phyloP scores from a whole-genome alignment of 2,113 vertebrate genomes.

The Thinocorus orbignyianus region DNA sequence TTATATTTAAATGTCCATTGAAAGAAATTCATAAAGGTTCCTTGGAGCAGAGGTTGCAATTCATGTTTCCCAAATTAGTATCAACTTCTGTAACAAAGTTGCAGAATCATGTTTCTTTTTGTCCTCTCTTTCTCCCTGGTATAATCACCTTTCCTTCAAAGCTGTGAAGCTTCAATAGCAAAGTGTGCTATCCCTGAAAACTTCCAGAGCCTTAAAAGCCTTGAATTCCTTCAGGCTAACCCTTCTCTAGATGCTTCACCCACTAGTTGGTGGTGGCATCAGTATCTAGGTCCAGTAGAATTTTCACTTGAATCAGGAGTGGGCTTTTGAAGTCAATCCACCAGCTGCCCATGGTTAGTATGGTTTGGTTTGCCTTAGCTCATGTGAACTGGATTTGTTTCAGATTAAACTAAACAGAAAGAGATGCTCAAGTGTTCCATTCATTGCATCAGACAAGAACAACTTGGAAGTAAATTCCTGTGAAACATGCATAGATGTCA shows the following conservation, averaged over 20 bases:
- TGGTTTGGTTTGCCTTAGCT: background rate
- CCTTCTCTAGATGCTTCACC: background rate
- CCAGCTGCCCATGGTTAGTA: background rate
- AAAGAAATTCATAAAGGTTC: background rate
- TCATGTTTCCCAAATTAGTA: background rate
- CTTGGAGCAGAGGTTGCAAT: background rate
- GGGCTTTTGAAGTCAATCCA: background rate
- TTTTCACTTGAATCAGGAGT: background rate
- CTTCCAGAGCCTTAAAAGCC: background rate
- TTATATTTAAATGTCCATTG: background rate
- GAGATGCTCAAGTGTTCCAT: background rate
- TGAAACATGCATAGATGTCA: background rate
- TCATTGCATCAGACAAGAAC: background rate
- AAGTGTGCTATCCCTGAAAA: background rate
- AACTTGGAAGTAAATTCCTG: background rate
- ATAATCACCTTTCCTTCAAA: background rate
- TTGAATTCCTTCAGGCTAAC: background rate
- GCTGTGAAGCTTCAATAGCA: background rate
- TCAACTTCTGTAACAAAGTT: background rate
- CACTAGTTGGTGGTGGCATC: background rate
- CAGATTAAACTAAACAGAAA: background rate
- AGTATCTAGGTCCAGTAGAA: background rate
- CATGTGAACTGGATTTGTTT: background rate
- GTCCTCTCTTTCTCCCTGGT: background rate
- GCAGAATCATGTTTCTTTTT: background rate